Percentiles rank a stretch among this genome's conserved stretches.
Conservation (phyloP, 2,797 vertebrate genomes). For the Centroberyx gerrardi region DNA sequence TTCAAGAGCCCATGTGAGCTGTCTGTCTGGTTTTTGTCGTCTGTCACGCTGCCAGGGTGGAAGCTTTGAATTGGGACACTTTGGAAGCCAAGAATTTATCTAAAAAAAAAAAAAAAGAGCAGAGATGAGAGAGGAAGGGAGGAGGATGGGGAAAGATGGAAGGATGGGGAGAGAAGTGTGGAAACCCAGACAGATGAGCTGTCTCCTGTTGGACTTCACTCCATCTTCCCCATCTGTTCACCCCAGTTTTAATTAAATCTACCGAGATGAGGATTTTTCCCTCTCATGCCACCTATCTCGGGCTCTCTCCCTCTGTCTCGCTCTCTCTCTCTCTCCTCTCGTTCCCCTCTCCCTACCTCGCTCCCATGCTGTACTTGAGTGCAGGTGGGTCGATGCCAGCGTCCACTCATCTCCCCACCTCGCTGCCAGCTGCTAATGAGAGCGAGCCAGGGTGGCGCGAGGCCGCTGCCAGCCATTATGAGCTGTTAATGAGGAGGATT, state of each 20-base stretch:
- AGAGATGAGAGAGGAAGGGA: slow-evolving; percentile 55
- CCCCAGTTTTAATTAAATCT: slow-evolving; percentile 99
- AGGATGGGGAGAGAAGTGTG: slow-evolving; percentile 62
- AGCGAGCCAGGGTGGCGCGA: slow-evolving; percentile 81
- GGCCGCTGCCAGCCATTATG: slow-evolving; percentile 91
- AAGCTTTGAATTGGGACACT: slow-evolving; percentile 80
- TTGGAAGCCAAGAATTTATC: slow-evolving; percentile 90
- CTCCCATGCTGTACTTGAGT: slow-evolving; percentile 84
- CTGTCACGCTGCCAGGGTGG: slow-evolving; percentile 83
- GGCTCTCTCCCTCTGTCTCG: slow-evolving; percentile 43
- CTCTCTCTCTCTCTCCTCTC: slow-evolving; percentile 1
- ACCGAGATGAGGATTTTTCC: slow-evolving; percentile 89
- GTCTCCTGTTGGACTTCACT: slow-evolving; percentile 94
- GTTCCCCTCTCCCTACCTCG: slow-evolving; percentile 55
- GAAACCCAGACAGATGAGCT: slow-evolving; percentile 93
- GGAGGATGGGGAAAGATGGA: slow-evolving; percentile 44
- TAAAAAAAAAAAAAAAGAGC: slow-evolving; percentile 53
- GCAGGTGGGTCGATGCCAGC: slow-evolving; percentile 88
- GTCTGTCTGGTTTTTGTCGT: slow-evolving; percentile 66
- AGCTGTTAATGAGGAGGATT: slow-evolving; percentile 95
- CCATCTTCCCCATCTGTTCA: slow-evolving; percentile 98
- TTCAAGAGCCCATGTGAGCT: slow-evolving; percentile 75
- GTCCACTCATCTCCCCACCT: slow-evolving; percentile 92
- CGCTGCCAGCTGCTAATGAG: slow-evolving; percentile 96
- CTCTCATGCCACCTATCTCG: slow-evolving; percentile 69